A percentile compares a stretch with the other conserved stretches of the same genome.
phyloP scores from a whole-genome alignment of 2,113 vertebrate genomes.

The Plecotus auritus region DNA sequence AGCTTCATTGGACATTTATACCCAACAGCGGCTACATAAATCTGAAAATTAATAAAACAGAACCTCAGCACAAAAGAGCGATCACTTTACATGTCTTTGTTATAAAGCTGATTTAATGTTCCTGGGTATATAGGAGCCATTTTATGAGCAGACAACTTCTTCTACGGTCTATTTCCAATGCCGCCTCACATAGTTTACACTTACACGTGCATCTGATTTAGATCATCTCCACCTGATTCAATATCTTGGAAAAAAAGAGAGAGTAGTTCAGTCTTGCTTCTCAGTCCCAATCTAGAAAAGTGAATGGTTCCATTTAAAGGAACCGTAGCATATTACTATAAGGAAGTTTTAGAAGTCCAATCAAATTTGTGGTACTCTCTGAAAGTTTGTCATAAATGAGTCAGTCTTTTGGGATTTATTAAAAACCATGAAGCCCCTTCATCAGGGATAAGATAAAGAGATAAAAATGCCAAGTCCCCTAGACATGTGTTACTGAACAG shows the following conservation, averaged over 20 bases:
- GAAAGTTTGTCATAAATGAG: not conserved
- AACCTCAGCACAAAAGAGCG: conserved; percentile 36
- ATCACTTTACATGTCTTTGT: conserved; percentile 38
- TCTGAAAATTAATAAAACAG: conserved; percentile 61
- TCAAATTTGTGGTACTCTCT: not conserved
- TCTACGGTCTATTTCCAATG: conserved; percentile 1
- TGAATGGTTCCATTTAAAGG: not conserved
- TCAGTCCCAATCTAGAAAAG: not conserved
- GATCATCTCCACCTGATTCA: not conserved
- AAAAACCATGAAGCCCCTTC: not conserved
- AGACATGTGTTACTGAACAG: not conserved
- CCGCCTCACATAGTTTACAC: not conserved
- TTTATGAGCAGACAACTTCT: not conserved
- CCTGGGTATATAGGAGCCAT: not conserved
- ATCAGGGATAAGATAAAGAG: not conserved
- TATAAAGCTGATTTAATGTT: conserved; percentile 55
- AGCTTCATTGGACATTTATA: conserved; percentile 56
- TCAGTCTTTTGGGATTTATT: conserved; percentile 1
- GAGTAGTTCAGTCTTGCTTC: not conserved
- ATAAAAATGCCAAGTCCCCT: not conserved
- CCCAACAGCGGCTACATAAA: conserved; percentile 49
- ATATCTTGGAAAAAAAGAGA: not conserved
- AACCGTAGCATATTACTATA: not conserved
- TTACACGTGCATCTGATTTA: not conserved
- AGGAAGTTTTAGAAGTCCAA: not conserved